Evolutionary conservation across 2,797 vertebrate genomes (phyloP).

Genomic region (Luscinia megarhynchos): DNA sequence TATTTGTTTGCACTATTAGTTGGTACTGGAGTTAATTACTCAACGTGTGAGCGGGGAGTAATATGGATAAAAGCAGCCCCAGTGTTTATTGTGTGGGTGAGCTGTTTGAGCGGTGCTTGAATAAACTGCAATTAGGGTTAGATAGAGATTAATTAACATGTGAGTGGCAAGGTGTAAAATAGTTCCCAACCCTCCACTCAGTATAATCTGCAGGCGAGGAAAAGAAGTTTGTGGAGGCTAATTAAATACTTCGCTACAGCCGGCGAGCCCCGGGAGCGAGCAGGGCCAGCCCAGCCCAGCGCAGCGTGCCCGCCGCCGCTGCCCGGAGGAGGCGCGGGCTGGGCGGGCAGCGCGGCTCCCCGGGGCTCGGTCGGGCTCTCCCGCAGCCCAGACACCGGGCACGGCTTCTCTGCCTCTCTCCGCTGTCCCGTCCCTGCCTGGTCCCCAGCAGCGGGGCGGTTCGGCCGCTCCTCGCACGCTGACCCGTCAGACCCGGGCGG

Average conservation of each 20-base stretch:
- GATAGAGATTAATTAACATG: constrained; percentile 89
- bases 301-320: constrained; percentile 22
- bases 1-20: constrained; percentile 86
- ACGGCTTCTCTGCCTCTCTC: background rate
- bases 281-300: background rate
- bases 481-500: background rate
- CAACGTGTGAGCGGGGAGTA: constrained; percentile 84
- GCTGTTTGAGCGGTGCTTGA: constrained; percentile 87
- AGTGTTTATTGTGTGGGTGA: constrained; percentile 93
- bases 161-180: constrained; percentile 86
- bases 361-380: background rate
- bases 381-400: background rate
- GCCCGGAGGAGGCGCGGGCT: constrained; percentile 27
- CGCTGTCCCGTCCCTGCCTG: background rate
- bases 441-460: background rate
- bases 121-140: constrained; percentile 91
- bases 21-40: constrained; percentile 88
- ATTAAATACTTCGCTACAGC: constrained; percentile 80
- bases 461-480: background rate
- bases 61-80: constrained; percentile 87
- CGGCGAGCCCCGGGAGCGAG: constrained; percentile 54
- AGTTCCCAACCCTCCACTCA: constrained; percentile 83
- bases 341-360: background rate
- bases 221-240: constrained; percentile 78
- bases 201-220: constrained; percentile 82